phyloP scores from a whole-genome alignment of 2,888 invertebrate species.

The Cryptus viduatorius region DNA sequence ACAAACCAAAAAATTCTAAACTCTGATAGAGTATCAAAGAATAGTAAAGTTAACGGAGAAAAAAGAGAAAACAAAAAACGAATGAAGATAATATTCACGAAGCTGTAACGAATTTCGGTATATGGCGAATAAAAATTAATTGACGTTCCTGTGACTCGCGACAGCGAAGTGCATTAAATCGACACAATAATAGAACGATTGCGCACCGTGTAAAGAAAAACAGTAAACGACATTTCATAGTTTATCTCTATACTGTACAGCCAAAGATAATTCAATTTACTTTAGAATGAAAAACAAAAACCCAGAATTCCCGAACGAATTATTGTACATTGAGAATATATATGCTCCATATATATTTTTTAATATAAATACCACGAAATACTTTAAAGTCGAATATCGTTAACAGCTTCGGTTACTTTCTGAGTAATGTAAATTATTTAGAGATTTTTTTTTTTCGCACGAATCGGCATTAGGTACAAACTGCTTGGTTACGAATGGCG shows the following conservation, averaged over 20 bases:
- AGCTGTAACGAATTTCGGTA: slow-evolving; percentile 19
- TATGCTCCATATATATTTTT: slow-evolving; percentile 68
- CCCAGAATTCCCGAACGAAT: slow-evolving; percentile 30
- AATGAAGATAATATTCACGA: slow-evolving; percentile 3
- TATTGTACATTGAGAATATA: slow-evolving; percentile 63
- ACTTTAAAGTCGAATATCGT: slow-evolving; percentile 16
- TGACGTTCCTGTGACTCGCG: background rate
- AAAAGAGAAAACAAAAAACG: background rate
- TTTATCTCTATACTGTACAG: slow-evolving; percentile 64
- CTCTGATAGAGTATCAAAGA: background rate
- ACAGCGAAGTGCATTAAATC: background rate
- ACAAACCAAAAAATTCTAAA: background rate
- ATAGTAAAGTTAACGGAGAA: background rate
- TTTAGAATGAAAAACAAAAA: slow-evolving; percentile 26
- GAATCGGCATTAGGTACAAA: slow-evolving; percentile 10
- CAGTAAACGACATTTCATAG: slow-evolving; percentile 33
- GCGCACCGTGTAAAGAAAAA: slow-evolving; percentile 17
- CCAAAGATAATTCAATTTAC: slow-evolving; percentile 55
- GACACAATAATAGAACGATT: background rate
- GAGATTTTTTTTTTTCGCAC: background rate
- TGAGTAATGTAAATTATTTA: slow-evolving; percentile 24
- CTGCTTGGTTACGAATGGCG: slow-evolving; percentile 12
- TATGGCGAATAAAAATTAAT: slow-evolving; percentile 13
- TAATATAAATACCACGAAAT: slow-evolving; percentile 52
- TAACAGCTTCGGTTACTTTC: slow-evolving; percentile 25